These are phyloP conservation scores for Anomalospiza imberbis DNA, from an alignment of 2,797 vertebrate genomes.

Conservation along the genomic window DNA sequence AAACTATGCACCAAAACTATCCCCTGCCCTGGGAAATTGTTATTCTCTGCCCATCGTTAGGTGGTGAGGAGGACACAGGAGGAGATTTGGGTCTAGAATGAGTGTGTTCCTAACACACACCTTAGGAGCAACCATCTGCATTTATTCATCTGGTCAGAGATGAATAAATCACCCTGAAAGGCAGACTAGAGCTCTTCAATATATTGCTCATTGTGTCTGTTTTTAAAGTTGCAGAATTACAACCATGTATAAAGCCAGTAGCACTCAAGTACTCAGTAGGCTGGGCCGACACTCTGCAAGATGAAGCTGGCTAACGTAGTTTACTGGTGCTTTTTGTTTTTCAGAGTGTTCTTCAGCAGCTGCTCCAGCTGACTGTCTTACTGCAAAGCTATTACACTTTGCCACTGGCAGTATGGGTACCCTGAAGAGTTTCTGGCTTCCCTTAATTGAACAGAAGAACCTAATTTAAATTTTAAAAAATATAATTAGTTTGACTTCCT, in stretches of 20 bases:
- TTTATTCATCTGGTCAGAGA: neutral
- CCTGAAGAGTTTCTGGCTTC: conserved; percentile 51
- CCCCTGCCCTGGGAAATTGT: neutral
- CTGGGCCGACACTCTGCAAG: neutral
- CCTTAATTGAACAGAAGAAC: conserved; percentile 62
- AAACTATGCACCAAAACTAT: neutral
- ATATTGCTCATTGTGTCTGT: neutral
- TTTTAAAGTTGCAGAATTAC: neutral
- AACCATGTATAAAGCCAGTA: neutral
- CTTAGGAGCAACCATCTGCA: fast-evolving
- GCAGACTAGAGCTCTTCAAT: neutral
- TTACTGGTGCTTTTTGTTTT: neutral
- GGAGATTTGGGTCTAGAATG: neutral
- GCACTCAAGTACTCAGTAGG: neutral
- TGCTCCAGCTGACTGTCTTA: neutral
- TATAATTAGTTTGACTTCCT: conserved; percentile 65
- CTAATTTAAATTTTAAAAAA: conserved; percentile 56
- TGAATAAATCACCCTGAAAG: neutral
- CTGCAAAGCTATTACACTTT: conserved; percentile 40
- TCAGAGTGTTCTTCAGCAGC: neutral
- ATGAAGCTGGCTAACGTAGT: neutral
- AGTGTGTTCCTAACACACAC: neutral
- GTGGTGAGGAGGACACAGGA: neutral
- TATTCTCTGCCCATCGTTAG: neutral
- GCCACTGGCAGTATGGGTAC: conserved; percentile 27